A percentile compares a stretch with the other conserved stretches of the same genome.
These are phyloP conservation scores for Oegoconia quadripuncta DNA, from an alignment of 2,888 invertebrate genomes.

Conservation along the genomic window DNA sequence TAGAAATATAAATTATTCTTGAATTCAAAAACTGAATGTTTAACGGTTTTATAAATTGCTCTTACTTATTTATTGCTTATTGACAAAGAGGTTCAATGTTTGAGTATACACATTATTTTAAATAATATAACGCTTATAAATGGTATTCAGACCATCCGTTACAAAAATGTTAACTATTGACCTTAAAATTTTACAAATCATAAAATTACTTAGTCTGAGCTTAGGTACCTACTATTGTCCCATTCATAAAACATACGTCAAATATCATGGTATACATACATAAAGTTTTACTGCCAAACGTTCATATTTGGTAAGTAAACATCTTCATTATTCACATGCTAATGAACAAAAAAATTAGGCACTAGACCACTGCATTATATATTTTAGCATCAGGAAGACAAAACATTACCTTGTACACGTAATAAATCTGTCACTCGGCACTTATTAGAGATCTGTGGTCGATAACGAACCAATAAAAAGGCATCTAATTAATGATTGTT, in stretches of 20 bases:
- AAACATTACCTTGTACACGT: constrained; percentile 54
- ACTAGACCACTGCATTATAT: constrained; percentile 38
- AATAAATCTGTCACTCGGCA: constrained; percentile 70
- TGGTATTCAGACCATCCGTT: no score
- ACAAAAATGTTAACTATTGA: not conserved
- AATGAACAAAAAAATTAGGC: constrained; percentile 28
- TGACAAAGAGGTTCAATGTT: no score
- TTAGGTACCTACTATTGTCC: no score
- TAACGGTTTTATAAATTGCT: no score
- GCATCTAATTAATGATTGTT: constrained; percentile 70
- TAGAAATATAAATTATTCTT: no score
- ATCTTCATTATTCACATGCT: constrained; percentile 6
- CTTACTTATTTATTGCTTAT: no score
- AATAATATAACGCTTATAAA: no score
- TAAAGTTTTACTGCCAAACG: no score
- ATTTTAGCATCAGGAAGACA: constrained; percentile 52
- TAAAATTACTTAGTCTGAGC: no score
- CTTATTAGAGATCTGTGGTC: constrained; percentile 56
- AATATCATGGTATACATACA: no score
- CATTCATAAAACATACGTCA: no score
- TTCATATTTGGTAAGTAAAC: constrained; percentile 1
- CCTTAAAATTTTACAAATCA: constrained; percentile 1
- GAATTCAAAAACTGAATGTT: no score
- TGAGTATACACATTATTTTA: not conserved
- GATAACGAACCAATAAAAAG: constrained; percentile 62